Evolutionary conservation across 1,140 invertebrate genomes (phyloP), one percentile per base, ranked within the genome.

Genomic region (Lordiphosa clarofinis): DNA sequence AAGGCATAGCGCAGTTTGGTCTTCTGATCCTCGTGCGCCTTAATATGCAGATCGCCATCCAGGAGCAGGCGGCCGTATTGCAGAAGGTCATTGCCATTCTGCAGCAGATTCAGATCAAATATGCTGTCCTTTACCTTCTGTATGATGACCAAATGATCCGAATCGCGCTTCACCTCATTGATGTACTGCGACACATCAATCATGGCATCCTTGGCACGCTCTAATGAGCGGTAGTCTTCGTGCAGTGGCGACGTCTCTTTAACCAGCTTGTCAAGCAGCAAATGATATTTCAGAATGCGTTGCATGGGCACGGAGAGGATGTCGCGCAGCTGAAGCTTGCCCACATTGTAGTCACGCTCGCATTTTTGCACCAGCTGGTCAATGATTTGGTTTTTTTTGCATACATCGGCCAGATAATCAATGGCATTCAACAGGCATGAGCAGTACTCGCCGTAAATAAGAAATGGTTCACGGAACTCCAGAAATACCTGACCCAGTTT

Each of bases 261-360:
- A 4, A 98, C 94, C 15, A 99, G 90, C 90, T 99, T 98, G 88
- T 98, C 93, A 21, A 97, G 90, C 24, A 99, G 90, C 39, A 99
- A 90, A 89, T 99, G 97, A 90, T 99, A 99, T 87, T 99, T 99
- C 21, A 99, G 92, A 58, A 99, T 94, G 88, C 98, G 91, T 90
- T 99, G 98, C 96, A 99, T 99, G 4, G 98, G 98, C 31, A 99
- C 97, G 24, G 96, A 97, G 5, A 99, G 89, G 46, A 99, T 94
- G 89, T 99, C 98, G 28, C 97, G 91, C 49, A 99, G 90, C 89
- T 97, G 96, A 86, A 99, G 98, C 88, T 97, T 96, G 10, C 97
- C 97, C 76, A 98, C 96, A 90, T 98, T 99, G 59, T 97, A 96
- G 88, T 96, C 94, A 73, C 94, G 93, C 90, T 99, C 96, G 89